phyloP scores from a whole-genome alignment of 2,888 invertebrate species.

The Anarsia innoxiella region DNA sequence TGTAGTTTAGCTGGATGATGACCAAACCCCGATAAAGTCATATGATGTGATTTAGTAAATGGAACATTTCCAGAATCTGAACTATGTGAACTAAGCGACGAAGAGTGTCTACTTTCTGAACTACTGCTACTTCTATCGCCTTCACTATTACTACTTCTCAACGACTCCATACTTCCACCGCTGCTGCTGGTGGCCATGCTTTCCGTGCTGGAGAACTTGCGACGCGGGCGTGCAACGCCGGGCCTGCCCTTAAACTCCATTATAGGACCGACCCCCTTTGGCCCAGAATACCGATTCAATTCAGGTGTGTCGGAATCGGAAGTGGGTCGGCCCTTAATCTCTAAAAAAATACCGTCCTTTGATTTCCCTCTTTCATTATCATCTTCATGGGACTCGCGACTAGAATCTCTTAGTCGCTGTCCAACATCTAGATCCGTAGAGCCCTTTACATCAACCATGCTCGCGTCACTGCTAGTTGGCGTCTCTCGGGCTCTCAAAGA shows the following conservation, averaged over 20 bases:
- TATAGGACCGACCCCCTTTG: conserved; percentile 75
- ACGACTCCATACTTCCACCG: conserved; percentile 90
- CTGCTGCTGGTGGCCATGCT: conserved; percentile 92
- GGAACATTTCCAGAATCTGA: conserved; percentile 84
- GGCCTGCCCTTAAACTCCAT: conserved; percentile 79
- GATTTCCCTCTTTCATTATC: conserved; percentile 82
- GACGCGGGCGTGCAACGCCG: conserved; percentile 65
- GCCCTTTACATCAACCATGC: conserved; percentile 78
- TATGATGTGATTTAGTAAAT: conserved; percentile 75
- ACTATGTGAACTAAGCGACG: conserved; percentile 89
- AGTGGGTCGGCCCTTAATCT: conserved; percentile 82
- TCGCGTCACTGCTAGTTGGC: conserved; percentile 77
- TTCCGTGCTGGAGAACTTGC: conserved; percentile 86
- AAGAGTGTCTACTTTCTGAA: conserved; percentile 88
- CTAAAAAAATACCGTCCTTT: conserved; percentile 82
- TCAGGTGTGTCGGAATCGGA: conserved; percentile 73
- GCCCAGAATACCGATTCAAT: conserved; percentile 72
- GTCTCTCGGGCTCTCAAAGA: conserved; percentile 77
- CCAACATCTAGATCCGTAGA: conserved; percentile 67
- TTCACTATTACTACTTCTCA: conserved; percentile 90
- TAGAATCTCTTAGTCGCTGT: conserved; percentile 66
- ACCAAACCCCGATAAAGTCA: conserved; percentile 80
- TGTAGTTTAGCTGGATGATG: conserved; percentile 86
- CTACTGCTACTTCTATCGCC: conserved; percentile 90
- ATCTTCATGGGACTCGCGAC: conserved; percentile 76